A percentile compares a stretch with the other conserved stretches of the same genome.
Conservation (phyloP, 35 echinoderm and acorn worm species). For the Ophioderma brevispina region DNA sequence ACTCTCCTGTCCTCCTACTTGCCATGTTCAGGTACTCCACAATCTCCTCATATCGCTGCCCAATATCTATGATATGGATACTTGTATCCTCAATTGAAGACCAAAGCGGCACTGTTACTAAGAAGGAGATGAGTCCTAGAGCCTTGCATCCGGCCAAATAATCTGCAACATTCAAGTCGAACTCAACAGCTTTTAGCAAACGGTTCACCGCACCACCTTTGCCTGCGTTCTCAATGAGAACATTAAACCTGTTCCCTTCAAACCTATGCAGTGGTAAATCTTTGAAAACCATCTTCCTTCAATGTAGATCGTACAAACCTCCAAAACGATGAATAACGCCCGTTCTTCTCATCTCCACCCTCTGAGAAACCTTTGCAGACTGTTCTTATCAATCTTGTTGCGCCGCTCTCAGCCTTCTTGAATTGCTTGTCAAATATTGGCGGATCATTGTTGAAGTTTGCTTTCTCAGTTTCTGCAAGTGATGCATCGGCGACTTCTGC, state of each 20-base stretch:
- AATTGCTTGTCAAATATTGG: too few species aligned
- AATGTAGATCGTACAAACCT: background rate
- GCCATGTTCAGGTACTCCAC: constrained; percentile 3
- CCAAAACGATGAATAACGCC: too few species aligned
- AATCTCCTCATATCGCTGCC: background rate
- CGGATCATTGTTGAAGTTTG: too few species aligned
- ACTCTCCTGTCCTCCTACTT: background rate
- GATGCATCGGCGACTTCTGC: constrained; percentile 27
- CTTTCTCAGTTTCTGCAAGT: background rate
- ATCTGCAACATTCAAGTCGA: constrained; percentile 12
- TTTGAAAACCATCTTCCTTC: too few species aligned
- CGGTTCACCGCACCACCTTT: too few species aligned
- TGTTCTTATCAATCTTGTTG: too few species aligned
- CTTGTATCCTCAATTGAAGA: constrained; percentile 21
- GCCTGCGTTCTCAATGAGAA: too few species aligned
- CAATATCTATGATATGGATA: constrained; percentile 16
- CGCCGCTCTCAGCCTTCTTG: too few species aligned
- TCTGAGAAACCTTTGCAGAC: too few species aligned
- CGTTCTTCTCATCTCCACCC: too few species aligned
- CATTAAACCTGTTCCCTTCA: too few species aligned
- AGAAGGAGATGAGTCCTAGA: constrained; percentile 23
- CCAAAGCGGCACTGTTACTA: constrained; percentile 40
- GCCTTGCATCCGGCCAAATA: constrained; percentile 48
- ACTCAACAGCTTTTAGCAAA: background rate
- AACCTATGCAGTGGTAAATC: background rate